phyloP scores from a whole-genome alignment of 2,888 invertebrate species.

The Lucinisca nassula region DNA sequence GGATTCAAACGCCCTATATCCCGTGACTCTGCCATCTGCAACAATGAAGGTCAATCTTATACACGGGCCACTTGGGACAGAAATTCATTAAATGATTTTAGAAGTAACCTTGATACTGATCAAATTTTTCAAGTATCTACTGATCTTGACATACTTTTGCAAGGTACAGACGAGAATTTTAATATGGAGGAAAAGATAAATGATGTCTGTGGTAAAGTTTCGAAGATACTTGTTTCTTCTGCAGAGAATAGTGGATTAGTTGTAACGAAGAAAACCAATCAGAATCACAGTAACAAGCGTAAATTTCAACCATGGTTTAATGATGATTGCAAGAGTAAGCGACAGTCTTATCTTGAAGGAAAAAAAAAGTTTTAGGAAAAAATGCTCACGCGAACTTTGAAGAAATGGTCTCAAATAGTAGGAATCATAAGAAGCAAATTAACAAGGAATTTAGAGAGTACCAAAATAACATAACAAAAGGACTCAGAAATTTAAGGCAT shows the following conservation, averaged over 20 bases:
- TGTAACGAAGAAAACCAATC: neutral
- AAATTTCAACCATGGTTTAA: neutral
- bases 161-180: neutral
- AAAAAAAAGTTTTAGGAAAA: neutral
- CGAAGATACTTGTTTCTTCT: neutral
- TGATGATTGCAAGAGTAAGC: neutral
- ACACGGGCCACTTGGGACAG: neutral
- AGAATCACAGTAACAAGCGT: neutral
- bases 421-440: neutral
- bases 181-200: neutral
- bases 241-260: neutral
- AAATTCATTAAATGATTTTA: neutral
- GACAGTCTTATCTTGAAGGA: neutral
- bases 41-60: neutral
- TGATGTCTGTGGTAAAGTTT: neutral
- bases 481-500: neutral
- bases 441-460: neutral
- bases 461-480: neutral
- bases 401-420: neutral
- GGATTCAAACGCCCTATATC: neutral
- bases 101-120: neutral
- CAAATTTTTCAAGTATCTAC: neutral
- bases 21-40: neutral
- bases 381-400: neutral
- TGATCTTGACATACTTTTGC: neutral